phyloP scores from a whole-genome alignment of 2,797 vertebrate genomes.

The Bradypus variegatus region DNA sequence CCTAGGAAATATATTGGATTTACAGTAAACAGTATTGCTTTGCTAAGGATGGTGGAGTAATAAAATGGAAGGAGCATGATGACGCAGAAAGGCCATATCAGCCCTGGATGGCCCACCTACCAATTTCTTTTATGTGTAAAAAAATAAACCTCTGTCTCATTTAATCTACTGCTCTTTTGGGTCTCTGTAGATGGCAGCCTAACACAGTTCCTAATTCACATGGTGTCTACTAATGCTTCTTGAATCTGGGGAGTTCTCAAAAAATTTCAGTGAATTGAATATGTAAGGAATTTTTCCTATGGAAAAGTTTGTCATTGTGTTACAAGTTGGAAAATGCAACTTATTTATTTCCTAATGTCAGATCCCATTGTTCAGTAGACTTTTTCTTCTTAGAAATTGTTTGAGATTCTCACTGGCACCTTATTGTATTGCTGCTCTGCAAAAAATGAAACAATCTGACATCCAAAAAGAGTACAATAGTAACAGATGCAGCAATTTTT shows the following conservation, averaged over 20 bases:
- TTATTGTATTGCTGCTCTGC: neutral
- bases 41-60: neutral
- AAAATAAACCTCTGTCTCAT: neutral
- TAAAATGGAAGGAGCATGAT: neutral
- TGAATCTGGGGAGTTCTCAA: neutral
- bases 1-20: neutral
- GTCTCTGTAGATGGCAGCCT: neutral
- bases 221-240: neutral
- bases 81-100: neutral
- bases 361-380: neutral
- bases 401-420: neutral
- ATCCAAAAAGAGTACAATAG: neutral
- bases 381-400: neutral
- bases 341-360: neutral
- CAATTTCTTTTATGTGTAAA: neutral
- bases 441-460: neutral
- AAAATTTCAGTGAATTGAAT: neutral
- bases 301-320: neutral
- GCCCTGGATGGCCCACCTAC: neutral
- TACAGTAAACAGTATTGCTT: neutral
- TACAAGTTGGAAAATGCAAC: neutral
- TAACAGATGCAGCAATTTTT: neutral
- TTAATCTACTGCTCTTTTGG: neutral
- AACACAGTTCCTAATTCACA: neutral
- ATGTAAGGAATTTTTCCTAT: neutral